Conservation (phyloP, 2,113 vertebrate genomes). For the Clarias magur region DNA sequence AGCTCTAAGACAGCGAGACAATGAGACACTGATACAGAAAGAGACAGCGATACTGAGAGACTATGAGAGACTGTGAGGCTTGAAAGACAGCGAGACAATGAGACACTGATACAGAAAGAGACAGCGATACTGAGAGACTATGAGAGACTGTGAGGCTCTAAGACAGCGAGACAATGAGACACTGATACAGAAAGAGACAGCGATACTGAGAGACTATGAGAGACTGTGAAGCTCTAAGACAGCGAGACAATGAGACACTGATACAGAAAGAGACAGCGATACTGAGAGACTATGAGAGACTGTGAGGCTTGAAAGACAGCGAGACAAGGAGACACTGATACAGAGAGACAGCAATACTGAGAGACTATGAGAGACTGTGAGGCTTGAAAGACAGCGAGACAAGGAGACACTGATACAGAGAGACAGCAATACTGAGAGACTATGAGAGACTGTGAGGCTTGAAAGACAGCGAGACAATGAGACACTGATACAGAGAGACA, state of each 20-base stretch:
- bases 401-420: background rate
- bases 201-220: background rate
- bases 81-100: background rate
- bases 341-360: background rate
- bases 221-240: background rate
- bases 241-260: background rate
- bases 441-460: background rate
- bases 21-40: too few relatives aligned
- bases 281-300: too few relatives aligned
- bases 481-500: background rate
- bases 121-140: background rate
- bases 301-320: background rate
- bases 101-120: too few relatives aligned
- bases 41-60: background rate
- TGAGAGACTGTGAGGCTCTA: background rate
- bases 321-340: background rate
- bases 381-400: background rate
- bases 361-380: too few relatives aligned
- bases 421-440: background rate
- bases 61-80: too few relatives aligned
- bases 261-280: background rate
- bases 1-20: slow-evolving; percentile 42
- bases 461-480: background rate
- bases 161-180: background rate
- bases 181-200: background rate